Evolutionary conservation across 1,140 invertebrate genomes (phyloP).

Genomic region (Mya arenaria): DNA sequence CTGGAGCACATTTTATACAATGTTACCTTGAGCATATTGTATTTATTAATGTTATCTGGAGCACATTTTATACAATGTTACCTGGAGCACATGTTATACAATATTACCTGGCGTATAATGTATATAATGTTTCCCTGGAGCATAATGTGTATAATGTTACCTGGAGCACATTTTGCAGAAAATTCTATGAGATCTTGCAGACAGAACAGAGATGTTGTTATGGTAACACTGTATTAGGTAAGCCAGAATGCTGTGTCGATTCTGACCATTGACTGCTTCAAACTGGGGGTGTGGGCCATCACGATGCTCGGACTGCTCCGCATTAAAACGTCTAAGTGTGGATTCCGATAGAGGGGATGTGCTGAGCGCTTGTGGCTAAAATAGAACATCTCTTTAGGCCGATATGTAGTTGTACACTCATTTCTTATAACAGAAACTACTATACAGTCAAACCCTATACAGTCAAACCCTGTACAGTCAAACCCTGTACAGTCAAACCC

Average conservation of each 20-base stretch:
- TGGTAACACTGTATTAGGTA: constrained; percentile 94
- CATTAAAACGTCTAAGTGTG: constrained; percentile 90
- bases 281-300: constrained; percentile 90
- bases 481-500: no score
- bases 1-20: no score
- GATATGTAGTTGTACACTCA: no score
- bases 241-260: constrained; percentile 89
- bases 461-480: no score
- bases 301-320: constrained; percentile 91
- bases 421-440: no score
- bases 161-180: constrained; percentile 92
- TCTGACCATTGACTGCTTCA: constrained; percentile 72
- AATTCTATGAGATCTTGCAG: constrained; percentile 89
- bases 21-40: no score
- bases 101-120: constrained; percentile 73
- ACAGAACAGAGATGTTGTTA: constrained; percentile 89
- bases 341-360: constrained; percentile 89
- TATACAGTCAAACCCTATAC: no score
- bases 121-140: not conserved
- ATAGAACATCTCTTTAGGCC: no score
- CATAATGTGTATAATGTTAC: constrained; percentile 81
- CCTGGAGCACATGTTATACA: not conserved
- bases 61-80: not conserved
- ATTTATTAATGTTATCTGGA: no score
- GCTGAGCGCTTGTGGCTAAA: constrained; percentile 65